Base-by-base conservation (phyloP, 1,140 invertebrate species). In the Oedothorax gibbosus region DNA sequence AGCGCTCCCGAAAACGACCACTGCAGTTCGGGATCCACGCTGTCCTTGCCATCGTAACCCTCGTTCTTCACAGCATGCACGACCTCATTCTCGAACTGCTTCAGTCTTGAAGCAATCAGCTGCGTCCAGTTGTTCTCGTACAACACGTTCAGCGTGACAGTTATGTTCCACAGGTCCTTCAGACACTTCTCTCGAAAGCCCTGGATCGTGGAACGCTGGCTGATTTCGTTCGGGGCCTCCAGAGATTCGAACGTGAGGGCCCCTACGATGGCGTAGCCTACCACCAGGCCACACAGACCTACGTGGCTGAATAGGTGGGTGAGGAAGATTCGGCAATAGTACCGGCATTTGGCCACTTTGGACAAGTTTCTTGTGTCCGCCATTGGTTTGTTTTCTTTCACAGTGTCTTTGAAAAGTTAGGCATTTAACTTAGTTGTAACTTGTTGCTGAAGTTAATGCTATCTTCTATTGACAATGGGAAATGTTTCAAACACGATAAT, bases 231-330 rank as follows among this genome's bases (percentile, higher is more conserved):
- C 83, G 93, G 91, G 0, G 93, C 93, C 90, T 99, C 98, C 60
- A 99, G 94, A 68, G 93, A 92, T 88, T 94, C 95, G 89, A 99
- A 99, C 56, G 96, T 94, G 49, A 98, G 94, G 0, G 98, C 98
- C 0, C 98, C 98, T 11, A 99, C 93, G 68, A 99, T 95, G 2
- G 98, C 96, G 89, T 99, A 99, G 65, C 96, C 94, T 0, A 99
- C 96, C 15, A 99, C 96, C 7, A 99, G 91, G 0, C 95, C 96
- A 64, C 97, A 97, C 7, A 99, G 95, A 69, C 98, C 98, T 68
- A 99, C 96, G 87, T 93, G 93, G 6, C 93, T 93, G 87, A 94
- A 93, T 15, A 93, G 86, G 85, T 90, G 90, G 53, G 91, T 90
- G 49, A 91, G 71, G 78, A 90, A 90, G 50, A 89, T 87, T 68